Evolutionary conservation across 2,113 vertebrate genomes (phyloP).

Genomic region (Pedionomus torquatus): DNA sequence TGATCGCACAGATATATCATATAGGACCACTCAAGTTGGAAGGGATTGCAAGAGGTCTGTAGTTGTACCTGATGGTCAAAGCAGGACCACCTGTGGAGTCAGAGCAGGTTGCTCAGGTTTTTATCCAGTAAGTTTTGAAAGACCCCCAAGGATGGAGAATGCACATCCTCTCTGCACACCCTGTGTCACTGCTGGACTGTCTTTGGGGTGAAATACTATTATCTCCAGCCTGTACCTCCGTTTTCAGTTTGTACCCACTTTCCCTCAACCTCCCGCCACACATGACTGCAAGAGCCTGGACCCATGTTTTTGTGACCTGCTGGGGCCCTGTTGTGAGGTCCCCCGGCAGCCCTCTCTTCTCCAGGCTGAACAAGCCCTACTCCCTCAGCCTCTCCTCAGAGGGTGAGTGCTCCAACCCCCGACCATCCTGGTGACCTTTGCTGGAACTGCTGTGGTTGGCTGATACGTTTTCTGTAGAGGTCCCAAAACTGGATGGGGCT

Average conservation of each 20-base stretch:
- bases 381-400: background rate
- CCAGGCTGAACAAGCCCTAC: background rate
- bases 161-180: no score
- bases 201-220: background rate
- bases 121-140: background rate
- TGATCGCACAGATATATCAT: background rate
- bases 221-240: no score
- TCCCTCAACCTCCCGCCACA: background rate
- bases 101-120: background rate
- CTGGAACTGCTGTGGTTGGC: background rate
- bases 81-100: background rate
- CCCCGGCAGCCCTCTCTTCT: background rate
- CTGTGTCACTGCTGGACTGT: background rate
- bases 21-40: background rate
- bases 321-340: background rate
- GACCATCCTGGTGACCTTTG: background rate
- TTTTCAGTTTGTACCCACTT: background rate
- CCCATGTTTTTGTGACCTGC: background rate
- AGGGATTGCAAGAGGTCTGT: background rate
- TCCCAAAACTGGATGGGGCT: no score
- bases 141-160: background rate
- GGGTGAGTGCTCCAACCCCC: background rate
- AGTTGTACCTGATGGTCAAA: background rate
- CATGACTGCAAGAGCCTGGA: background rate
- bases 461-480: background rate